Evolutionary conservation across 2,113 vertebrate species (phyloP).

Genomic region (Tachysurus vachellii): DNA sequence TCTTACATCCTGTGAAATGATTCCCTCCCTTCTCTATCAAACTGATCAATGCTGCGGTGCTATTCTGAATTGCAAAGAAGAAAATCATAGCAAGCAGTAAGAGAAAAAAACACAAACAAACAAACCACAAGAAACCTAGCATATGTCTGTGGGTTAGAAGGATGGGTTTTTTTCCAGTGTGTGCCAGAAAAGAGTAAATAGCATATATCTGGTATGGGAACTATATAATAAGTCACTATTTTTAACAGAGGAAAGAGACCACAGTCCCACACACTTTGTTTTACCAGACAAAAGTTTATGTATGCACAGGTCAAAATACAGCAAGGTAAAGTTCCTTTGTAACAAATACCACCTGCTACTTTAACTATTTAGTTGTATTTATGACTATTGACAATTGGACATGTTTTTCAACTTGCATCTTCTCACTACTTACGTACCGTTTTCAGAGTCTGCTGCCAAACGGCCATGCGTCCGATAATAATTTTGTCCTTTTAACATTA

Average conservation of each 20-base stretch:
- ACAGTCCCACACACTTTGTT: neutral
- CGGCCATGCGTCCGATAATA: neutral
- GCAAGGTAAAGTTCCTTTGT: neutral
- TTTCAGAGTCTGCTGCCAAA: neutral
- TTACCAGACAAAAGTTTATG: neutral
- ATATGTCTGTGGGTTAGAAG: neutral
- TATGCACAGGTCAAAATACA: neutral
- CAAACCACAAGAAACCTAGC: neutral
- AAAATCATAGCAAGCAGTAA: neutral
- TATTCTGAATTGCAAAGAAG: neutral
- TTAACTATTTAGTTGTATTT: neutral
- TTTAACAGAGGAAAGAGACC: neutral
- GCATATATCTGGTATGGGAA: neutral
- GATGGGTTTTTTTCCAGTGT: neutral
- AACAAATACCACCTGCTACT: neutral
- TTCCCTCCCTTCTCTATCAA: neutral
- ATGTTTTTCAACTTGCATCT: neutral
- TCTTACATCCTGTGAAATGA: slow-evolving; percentile 59
- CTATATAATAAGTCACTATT: neutral
- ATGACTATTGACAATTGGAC: neutral
- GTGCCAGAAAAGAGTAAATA: neutral
- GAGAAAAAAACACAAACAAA: neutral
- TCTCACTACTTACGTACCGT: neutral
- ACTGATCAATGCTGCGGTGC: slow-evolving; percentile 20
- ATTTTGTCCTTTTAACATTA: neutral